Evolutionary conservation across 2,113 vertebrate species (phyloP).

Genomic region (Origma solitaria): DNA sequence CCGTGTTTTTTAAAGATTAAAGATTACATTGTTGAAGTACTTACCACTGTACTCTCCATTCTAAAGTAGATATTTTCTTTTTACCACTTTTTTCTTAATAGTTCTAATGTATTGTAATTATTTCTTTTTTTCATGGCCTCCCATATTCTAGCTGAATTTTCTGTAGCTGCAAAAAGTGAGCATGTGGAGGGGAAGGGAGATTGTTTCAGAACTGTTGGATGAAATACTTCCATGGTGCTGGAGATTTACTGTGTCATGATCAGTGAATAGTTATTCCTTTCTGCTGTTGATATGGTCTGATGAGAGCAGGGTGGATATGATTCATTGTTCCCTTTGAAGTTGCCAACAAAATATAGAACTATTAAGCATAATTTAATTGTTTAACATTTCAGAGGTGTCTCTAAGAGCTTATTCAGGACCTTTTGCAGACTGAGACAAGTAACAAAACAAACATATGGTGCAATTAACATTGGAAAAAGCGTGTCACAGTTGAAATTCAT

Average conservation of each 20-base stretch:
- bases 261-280: conserved; percentile 40
- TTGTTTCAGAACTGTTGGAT: background rate
- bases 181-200: background rate
- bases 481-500: background rate
- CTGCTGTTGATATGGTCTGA: background rate
- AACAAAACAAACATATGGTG: background rate
- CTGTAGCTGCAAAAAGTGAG: background rate
- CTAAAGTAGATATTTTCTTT: background rate
- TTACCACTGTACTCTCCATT: background rate
- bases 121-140: background rate
- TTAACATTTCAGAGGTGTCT: background rate
- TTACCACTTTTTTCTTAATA: background rate
- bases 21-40: background rate
- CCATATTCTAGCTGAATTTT: background rate
- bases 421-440: background rate
- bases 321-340: background rate
- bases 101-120: background rate
- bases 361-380: background rate
- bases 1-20: background rate
- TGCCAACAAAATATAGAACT: conserved; percentile 4
- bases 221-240: background rate
- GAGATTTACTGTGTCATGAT: background rate
- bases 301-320: background rate
- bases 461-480: background rate
- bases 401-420: background rate